Percentiles rank a stretch among this genome's conserved stretches.
Evolutionary conservation across 2,888 invertebrate species (phyloP).

Genomic region (Cylindroiulus punctatus): DNA sequence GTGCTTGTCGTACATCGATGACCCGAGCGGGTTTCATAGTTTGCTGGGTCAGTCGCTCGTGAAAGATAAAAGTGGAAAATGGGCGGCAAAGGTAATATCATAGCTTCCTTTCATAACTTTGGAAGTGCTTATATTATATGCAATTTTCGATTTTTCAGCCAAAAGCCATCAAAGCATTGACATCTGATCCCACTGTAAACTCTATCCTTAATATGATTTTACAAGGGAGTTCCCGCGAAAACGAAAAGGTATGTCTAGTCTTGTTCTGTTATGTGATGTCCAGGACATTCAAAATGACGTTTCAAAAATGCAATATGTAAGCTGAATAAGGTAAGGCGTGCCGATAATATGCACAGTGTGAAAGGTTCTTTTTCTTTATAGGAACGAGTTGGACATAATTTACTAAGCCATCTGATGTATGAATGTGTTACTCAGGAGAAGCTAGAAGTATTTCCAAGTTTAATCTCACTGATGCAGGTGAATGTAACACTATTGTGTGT

Average conservation of each 20-base stretch:
- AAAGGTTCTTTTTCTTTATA: neutral
- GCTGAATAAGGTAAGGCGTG: no score
- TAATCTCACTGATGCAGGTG: slow-evolving; percentile 67
- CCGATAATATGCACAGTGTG: no score
- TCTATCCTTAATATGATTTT: slow-evolving; percentile 8
- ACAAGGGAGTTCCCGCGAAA: slow-evolving; percentile 35
- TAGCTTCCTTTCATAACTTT: slow-evolving; percentile 29
- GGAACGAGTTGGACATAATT: slow-evolving; percentile 56
- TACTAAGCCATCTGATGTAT: slow-evolving; percentile 68
- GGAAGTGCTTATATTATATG: no score
- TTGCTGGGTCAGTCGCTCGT: slow-evolving; percentile 83
- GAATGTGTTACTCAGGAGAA: slow-evolving; percentile 85
- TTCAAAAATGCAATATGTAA: no score
- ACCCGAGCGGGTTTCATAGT: slow-evolving; percentile 82
- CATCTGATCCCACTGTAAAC: slow-evolving; percentile 47
- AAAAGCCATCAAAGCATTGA: slow-evolving; percentile 59
- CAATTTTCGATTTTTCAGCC: slow-evolving; percentile 57
- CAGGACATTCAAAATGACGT: no score
- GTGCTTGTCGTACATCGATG: slow-evolving; percentile 85
- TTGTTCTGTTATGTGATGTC: no score
- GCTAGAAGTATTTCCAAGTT: slow-evolving; percentile 77
- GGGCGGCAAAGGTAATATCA: slow-evolving; percentile 70
- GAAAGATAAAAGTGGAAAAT: slow-evolving; percentile 75
- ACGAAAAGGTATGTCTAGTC: neutral
- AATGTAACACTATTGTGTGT: neutral